Base-by-base conservation (phyloP, 2,113 vertebrate genomes). In the Oophaga pumilio region DNA sequence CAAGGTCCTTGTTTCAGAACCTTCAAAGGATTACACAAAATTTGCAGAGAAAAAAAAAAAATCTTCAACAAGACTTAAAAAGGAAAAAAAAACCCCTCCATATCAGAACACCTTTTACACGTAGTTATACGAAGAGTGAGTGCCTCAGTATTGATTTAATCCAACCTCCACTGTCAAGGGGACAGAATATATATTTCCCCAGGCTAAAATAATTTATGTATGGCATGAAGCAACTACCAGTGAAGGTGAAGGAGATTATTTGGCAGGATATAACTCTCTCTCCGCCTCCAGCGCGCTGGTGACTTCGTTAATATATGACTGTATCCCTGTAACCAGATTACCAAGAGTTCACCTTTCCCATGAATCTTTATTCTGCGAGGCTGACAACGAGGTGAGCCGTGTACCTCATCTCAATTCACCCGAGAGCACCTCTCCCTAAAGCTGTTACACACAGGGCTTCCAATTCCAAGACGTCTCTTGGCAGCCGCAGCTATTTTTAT, bases 161-260 rank as follows among this genome's bases (percentile, higher is more conserved):
- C 81, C 69, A 77, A 77, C 80, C 57, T 83, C 81, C 69, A 49
- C 86, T 87, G 79, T 64, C 87, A 88, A 52, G 26, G 26, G 80
- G 69, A 76, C 60, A 68, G 33, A 80, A 84, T 88, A 83, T 88
- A 88, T 88, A 84, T 88, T 83, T 76, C 81, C 81, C 71, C 22
- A 76, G 71, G 73, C 80, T 88, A 62, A 88, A 64, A 88, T 88
- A 84, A 88, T 88, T 88, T 88, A 88, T 77, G 87, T 68, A 74
- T 56, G 50, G 80, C 73, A 88, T 76, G 73, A 77, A 83, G 59
- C 49, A 66, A 69, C 87, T 77, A 76, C 80, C 71, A 84, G 86
- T 76, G 50, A 88, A 83, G 80, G 87, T 71, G 80, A 88, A 84
- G 71, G 43, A 83, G 78, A 82, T 88, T 84, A 88, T 76, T 84